Conservation (phyloP, 1,140 invertebrate species). For the Phocides pigmalion region DNA sequence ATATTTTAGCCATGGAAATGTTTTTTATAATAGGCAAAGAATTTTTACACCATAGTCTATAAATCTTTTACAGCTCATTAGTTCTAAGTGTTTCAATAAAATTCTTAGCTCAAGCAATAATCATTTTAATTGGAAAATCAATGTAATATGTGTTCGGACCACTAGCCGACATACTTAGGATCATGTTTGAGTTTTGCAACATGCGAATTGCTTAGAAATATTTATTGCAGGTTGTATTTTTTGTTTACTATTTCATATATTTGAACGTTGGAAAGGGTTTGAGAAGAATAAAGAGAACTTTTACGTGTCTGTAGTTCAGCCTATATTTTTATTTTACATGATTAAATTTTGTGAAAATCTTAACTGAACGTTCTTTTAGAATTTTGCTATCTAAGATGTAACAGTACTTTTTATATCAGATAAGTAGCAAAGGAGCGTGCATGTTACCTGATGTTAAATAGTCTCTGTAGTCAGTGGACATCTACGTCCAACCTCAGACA, state of each 20-base stretch:
- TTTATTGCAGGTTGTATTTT: constrained; percentile 28
- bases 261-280: not conserved
- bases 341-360: too few relatives aligned
- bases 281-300: not conserved
- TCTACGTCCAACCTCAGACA: too few relatives aligned
- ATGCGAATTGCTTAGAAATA: constrained; percentile 23
- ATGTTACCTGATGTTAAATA: too few relatives aligned
- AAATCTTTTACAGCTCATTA: constrained; percentile 23
- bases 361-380: too few relatives aligned
- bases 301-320: too few relatives aligned
- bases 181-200: constrained; percentile 38
- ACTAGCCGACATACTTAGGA: constrained; percentile 25
- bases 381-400: too few relatives aligned
- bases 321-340: not conserved
- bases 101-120: constrained; percentile 27
- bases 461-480: too few relatives aligned
- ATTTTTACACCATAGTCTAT: not conserved
- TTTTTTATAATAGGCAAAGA: not conserved
- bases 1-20: too few relatives aligned
- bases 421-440: too few relatives aligned
- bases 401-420: too few relatives aligned
- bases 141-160: constrained; percentile 37
- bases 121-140: constrained; percentile 45
- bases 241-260: constrained; percentile 20
- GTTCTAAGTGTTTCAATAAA: constrained; percentile 26